Evolutionary conservation across 53 echinoderm and acorn worm genomes (phyloP).

Genomic region (Arbacia lixula): DNA sequence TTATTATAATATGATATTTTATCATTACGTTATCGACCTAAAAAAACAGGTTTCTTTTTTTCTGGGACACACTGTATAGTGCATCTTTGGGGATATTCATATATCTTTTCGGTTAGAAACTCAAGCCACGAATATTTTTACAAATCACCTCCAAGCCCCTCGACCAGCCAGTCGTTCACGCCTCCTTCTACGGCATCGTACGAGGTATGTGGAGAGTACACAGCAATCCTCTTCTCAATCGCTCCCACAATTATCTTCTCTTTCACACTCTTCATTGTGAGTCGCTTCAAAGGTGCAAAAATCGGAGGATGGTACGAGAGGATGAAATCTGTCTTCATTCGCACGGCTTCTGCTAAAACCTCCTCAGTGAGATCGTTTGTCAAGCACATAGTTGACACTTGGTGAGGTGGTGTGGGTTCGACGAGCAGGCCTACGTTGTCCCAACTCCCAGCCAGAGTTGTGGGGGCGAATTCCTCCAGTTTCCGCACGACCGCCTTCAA

Average conservation of each 20-base stretch:
- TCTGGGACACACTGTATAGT: too few relatives aligned
- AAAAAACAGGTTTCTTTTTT: too few relatives aligned
- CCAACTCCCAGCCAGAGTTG: constrained; percentile 82
- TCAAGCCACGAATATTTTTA: neutral
- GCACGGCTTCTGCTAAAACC: constrained; percentile 81
- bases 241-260: constrained; percentile 86
- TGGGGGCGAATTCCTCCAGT: constrained; percentile 81
- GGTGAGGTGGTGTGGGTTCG: constrained; percentile 82
- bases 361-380: constrained; percentile 92
- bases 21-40: too few relatives aligned
- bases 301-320: constrained; percentile 96
- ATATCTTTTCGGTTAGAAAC: too few relatives aligned
- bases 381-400: constrained; percentile 72
- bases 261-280: constrained; percentile 82
- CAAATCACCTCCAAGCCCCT: constrained; percentile 62
- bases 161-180: constrained; percentile 84
- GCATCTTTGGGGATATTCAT: too few relatives aligned
- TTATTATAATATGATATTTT: too few relatives aligned
- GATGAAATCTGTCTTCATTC: constrained; percentile 68
- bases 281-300: constrained; percentile 80
- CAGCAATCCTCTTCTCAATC: constrained; percentile 84
- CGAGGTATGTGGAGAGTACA: constrained; percentile 89
- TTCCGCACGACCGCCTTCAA: constrained; percentile 62
- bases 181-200: constrained; percentile 86
- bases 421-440: constrained; percentile 96